Conservation (phyloP, 1,140 invertebrate genomes). For the fruit fly (Drosophila melanogaster) region Release_6_plus_ISO1_MT NT_033777.3:27435501-27436000, state of each 20-base stretch:
- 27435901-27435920: background rate
- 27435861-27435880: too few relatives aligned
- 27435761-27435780: background rate
- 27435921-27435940: background rate
- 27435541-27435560: conserved; percentile 32
- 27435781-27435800: background rate
- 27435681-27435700: conserved; percentile 5
- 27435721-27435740: background rate
- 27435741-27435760: background rate
- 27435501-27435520: conserved; percentile 71
- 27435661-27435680: conserved; percentile 31
- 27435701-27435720: background rate
- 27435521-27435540: conserved; percentile 70
- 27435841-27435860: too few relatives aligned
- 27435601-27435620: conserved; percentile 48
- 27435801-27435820: too few relatives aligned
- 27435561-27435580: conserved; percentile 1
- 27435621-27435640: conserved; percentile 60
- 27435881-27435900: too few relatives aligned
- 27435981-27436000: conserved; percentile 35
- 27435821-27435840: too few relatives aligned
- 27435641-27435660: conserved; percentile 61
- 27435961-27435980: conserved; percentile 20
- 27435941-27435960: background rate
- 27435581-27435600: conserved; percentile 18